phyloP scores from a whole-genome alignment of 2,797 vertebrate species.

The Antrozous pallidus region DNA sequence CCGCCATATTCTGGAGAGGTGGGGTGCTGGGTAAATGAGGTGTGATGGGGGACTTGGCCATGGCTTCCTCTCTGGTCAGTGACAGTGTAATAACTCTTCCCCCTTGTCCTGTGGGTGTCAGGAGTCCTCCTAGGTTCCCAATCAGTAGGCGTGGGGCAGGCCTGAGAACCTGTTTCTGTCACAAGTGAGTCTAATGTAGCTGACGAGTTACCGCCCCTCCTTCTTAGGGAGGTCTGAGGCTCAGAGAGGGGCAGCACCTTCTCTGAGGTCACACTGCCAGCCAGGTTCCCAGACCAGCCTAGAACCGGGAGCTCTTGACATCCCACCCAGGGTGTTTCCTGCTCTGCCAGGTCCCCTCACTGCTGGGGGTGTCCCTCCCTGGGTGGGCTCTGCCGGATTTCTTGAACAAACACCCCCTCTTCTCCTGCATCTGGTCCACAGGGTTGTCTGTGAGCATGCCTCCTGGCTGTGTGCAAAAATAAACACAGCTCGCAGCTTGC shows the following conservation, averaged over 20 bases:
- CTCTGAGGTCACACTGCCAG: not conserved
- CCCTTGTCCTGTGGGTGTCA: not conserved
- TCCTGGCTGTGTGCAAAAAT: slow-evolving; percentile 55
- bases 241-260: not conserved
- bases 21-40: not conserved
- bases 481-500: slow-evolving; percentile 33
- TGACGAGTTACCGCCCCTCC: not conserved
- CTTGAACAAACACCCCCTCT: slow-evolving; percentile 46
- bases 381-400: slow-evolving; percentile 47
- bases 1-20: not conserved
- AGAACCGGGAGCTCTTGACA: not conserved
- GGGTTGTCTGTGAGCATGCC: slow-evolving; percentile 34
- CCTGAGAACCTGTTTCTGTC: not conserved
- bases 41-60: too few relatives aligned
- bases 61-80: not conserved
- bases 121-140: not conserved
- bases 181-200: not conserved
- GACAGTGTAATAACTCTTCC: not conserved
- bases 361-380: slow-evolving; percentile 29
- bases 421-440: slow-evolving; percentile 42
- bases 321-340: not conserved
- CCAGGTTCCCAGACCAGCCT: not conserved
- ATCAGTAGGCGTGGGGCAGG: not conserved
- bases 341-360: not conserved
- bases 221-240: not conserved